phyloP scores from a whole-genome alignment of 2,888 invertebrate genomes.

The Rhingia campestris region DNA sequence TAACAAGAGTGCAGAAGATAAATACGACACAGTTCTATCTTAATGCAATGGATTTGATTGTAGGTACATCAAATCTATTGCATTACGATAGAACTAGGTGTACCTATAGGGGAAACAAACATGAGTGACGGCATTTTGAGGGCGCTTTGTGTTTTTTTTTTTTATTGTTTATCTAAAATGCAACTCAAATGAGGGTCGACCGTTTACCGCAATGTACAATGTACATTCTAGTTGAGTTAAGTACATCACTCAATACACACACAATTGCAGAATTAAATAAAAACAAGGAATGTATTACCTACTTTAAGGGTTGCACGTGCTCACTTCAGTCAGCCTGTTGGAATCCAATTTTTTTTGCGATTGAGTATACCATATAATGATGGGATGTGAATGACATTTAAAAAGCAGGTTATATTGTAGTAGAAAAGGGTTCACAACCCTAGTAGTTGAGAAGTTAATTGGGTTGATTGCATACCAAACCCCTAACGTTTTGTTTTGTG shows the following conservation, averaged over 20 bases:
- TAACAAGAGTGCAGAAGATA: slow-evolving; percentile 10
- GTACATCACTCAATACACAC: slow-evolving; percentile 8
- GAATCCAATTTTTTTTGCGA: slow-evolving; percentile 39
- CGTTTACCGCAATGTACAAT: slow-evolving; percentile 21
- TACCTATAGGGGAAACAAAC: neutral
- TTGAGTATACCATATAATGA: neutral
- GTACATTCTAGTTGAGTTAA: slow-evolving; percentile 4
- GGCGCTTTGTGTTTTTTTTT: slow-evolving; percentile 23
- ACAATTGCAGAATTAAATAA: slow-evolving; percentile 32
- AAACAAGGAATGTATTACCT: slow-evolving; percentile 35
- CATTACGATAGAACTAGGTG: neutral
- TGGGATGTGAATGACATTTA: slow-evolving; percentile 62
- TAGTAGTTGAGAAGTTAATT: slow-evolving; percentile 55
- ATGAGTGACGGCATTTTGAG: slow-evolving; percentile 26
- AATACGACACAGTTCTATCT: neutral
- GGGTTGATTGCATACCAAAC: slow-evolving; percentile 54
- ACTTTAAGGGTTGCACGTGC: slow-evolving; percentile 65
- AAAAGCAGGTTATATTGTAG: slow-evolving; percentile 36
- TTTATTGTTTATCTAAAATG: slow-evolving; percentile 17
- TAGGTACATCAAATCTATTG: no score
- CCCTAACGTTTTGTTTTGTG: neutral
- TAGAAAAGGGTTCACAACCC: slow-evolving; percentile 50
- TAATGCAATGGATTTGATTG: no score
- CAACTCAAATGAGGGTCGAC: slow-evolving; percentile 63
- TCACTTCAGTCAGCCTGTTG: slow-evolving; percentile 66